Evolutionary conservation across 2,113 vertebrate genomes (phyloP).

Genomic region (Diadophis punctatus): DNA sequence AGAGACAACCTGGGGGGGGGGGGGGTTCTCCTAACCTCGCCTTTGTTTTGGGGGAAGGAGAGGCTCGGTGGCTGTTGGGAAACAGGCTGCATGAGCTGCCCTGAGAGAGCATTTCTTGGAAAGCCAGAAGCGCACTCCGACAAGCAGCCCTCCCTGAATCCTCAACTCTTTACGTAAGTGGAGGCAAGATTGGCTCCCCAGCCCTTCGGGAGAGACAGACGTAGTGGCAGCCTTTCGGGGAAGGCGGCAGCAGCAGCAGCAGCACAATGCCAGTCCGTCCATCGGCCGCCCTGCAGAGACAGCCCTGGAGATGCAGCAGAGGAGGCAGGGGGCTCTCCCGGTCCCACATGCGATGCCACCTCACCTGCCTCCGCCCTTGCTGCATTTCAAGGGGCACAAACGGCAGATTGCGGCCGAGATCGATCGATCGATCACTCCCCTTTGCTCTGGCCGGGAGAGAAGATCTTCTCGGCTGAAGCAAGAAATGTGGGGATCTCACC

Average conservation of each 20-base stretch:
- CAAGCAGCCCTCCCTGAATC: not conserved
- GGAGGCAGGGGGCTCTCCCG: not conserved
- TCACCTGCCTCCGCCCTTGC: not conserved
- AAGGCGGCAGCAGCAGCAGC: not conserved
- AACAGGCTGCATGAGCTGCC: not conserved
- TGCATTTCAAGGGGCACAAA: not conserved
- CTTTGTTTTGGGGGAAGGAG: not conserved
- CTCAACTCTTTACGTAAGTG: not conserved
- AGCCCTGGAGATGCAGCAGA: not conserved
- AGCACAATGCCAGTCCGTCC: no score
- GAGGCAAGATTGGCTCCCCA: not conserved
- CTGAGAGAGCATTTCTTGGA: conserved; percentile 15
- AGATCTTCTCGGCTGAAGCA: not conserved
- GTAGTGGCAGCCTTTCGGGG: no score
- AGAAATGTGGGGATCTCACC: not conserved
- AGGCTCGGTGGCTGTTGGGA: not conserved
- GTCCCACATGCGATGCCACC: not conserved
- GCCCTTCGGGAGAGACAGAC: no score
- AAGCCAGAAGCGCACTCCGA: not conserved
- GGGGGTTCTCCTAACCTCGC: not conserved
- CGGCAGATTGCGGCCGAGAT: not conserved
- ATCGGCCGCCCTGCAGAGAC: not conserved
- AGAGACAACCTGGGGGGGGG: fast-evolving
- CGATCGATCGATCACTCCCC: fast-evolving
- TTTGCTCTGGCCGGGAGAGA: not conserved